phyloP scores from a whole-genome alignment of 2,888 invertebrate genomes.

The Eupithecia centaureata region DNA sequence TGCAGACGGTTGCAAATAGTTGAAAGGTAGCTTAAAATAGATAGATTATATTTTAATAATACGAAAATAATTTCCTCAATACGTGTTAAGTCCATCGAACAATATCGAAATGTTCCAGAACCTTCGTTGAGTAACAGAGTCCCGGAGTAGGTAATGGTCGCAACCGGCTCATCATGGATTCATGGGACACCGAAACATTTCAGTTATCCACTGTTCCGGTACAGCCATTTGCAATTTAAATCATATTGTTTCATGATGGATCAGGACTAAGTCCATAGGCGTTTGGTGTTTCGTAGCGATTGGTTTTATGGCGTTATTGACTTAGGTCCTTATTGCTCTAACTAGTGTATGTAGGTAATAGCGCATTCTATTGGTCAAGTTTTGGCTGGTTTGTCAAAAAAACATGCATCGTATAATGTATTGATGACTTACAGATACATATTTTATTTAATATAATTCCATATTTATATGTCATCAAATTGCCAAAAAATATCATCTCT shows the following conservation, averaged over 20 bases:
- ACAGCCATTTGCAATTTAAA: conserved; percentile 40
- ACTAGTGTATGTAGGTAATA: neutral
- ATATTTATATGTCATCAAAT: no score
- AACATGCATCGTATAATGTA: neutral
- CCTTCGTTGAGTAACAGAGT: neutral
- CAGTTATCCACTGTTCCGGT: conserved; percentile 45
- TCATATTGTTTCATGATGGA: conserved; percentile 27
- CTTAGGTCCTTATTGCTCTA: neutral
- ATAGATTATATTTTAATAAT: no score
- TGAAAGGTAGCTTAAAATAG: no score
- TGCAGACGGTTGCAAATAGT: no score
- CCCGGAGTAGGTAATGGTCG: neutral
- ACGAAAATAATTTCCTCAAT: no score
- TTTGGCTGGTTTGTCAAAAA: neutral
- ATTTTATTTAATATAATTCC: no score
- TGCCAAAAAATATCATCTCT: no score
- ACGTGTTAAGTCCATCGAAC: neutral
- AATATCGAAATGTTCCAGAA: neutral
- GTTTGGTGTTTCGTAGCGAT: neutral
- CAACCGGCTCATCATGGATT: conserved; percentile 50
- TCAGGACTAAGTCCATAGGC: conserved; percentile 6
- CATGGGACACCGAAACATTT: conserved; percentile 54
- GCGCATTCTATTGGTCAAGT: neutral
- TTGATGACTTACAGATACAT: no score
- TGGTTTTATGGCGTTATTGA: conserved; percentile 3